Base-by-base conservation (phyloP, 2,888 invertebrate species). In the Timema podura region DNA sequence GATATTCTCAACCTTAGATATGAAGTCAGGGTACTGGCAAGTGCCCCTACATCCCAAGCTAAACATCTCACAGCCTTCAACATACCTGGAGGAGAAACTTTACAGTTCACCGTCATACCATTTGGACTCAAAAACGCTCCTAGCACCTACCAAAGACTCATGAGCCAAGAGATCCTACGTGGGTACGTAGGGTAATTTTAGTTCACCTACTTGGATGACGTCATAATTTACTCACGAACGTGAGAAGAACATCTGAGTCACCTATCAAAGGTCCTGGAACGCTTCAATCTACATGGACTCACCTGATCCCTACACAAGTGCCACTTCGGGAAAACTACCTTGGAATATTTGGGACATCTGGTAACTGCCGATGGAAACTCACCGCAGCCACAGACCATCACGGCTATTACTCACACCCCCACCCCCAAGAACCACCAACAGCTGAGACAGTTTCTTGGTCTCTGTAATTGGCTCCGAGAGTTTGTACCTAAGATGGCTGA, bases 81-180 rank as follows among this genome's bases (percentile, higher is more conserved):
- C 8, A 30, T 1, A 9, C 57, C 57, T n/a, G 57, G 5, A 16
- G 57, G 13, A 9, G 8, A 30, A 10, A 5, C 15, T 5, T 5
- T 10, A 9, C 57, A 57, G 57, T 57, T 57, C 2, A 16, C 15
- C 57, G 13, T 30, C 13, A 57, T 84, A 3, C 64, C 64, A 8
- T 64, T 64, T n/a, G 64, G 64, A 7, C 16, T 64, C 6, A 46
- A 30, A n/a, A 9, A 15, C 64, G 64, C 64, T 1, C 64, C 64
- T 3, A 45, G 30, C 30, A 64, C 64, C 15, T 64, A 6, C 16
- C 64, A 64, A 45, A 44, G 9, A 8, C 13, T 64, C 30, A 64
- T 64, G 64, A 8, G 13, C 10, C 7, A 44, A 7, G 30, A 30
- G 30, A 45, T 64, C 8, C 64, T 64, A n/a, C 8, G 44, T 45